These are phyloP conservation scores for Etheostoma cragini DNA, from an alignment of 2,113 vertebrate genomes.

Conservation along the genomic window DNA sequence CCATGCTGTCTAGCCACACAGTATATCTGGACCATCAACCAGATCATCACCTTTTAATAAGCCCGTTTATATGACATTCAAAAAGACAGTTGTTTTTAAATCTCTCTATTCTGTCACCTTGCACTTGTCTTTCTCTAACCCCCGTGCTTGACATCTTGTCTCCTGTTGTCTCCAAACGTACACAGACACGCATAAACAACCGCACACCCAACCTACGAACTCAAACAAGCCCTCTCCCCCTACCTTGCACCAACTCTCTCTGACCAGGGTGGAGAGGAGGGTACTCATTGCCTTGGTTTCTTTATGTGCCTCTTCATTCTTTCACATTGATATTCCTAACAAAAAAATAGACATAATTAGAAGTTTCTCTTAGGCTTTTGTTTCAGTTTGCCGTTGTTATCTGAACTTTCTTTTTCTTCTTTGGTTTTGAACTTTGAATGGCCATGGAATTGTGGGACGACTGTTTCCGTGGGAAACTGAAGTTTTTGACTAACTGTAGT, in stretches of 20 bases:
- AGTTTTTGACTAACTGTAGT: slow-evolving; percentile 54
- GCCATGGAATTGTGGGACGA: slow-evolving; percentile 44
- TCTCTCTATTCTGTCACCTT: slow-evolving; percentile 8
- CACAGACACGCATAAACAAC: slow-evolving; percentile 38
- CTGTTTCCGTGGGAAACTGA: slow-evolving; percentile 49
- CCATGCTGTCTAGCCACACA: slow-evolving; percentile 45
- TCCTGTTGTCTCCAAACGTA: slow-evolving; percentile 31
- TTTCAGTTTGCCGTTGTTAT: slow-evolving; percentile 58
- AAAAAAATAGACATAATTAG: slow-evolving; percentile 42
- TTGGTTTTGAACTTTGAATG: slow-evolving; percentile 56
- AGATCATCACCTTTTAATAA: slow-evolving; percentile 24
- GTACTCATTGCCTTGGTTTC: slow-evolving; percentile 78
- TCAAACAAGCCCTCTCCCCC: slow-evolving; percentile 6
- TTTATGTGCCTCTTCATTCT: slow-evolving; percentile 80
- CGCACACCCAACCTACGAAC: slow-evolving; percentile 42
- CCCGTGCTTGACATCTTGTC: not conserved
- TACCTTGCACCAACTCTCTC: slow-evolving; percentile 44
- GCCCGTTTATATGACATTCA: slow-evolving; percentile 45
- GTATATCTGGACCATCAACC: slow-evolving; percentile 53
- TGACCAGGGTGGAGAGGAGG: slow-evolving; percentile 47
- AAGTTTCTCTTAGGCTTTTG: slow-evolving; percentile 39
- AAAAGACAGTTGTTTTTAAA: slow-evolving; percentile 12
- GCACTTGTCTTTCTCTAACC: not conserved
- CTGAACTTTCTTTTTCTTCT: slow-evolving; percentile 36
- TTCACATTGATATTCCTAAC: slow-evolving; percentile 57